Conservation (phyloP, 1,140 invertebrate genomes). For the Penaeus japonicus region DNA sequence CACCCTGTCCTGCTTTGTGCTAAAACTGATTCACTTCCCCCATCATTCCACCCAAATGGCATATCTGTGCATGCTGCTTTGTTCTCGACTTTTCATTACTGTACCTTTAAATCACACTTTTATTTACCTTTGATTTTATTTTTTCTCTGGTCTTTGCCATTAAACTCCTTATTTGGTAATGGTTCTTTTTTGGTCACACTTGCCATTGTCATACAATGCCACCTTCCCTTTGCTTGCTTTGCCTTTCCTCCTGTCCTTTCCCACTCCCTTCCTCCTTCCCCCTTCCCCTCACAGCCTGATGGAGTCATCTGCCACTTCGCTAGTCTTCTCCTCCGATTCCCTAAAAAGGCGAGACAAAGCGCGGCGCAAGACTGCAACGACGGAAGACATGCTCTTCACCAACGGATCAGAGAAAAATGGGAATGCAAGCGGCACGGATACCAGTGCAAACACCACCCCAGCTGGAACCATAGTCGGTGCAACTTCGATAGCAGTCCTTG, state of each 20-base stretch:
- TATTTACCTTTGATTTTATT: too few relatives aligned
- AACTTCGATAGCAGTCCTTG: not conserved
- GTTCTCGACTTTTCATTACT: not conserved
- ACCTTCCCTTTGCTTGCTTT: not conserved
- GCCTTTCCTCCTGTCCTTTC: constrained; percentile 22
- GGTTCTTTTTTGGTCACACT: too few relatives aligned
- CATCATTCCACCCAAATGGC: too few relatives aligned
- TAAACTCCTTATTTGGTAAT: too few relatives aligned
- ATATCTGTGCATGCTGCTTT: too few relatives aligned
- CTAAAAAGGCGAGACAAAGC: constrained; percentile 62
- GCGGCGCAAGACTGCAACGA: constrained; percentile 65
- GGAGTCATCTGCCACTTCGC: constrained; percentile 53
- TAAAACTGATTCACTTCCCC: too few relatives aligned
- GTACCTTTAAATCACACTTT: not conserved
- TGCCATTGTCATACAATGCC: too few relatives aligned
- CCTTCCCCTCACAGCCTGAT: constrained; percentile 55
- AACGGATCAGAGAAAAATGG: constrained; percentile 51
- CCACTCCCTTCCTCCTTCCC: constrained; percentile 44
- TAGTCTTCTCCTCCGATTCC: constrained; percentile 56
- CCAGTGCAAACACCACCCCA: constrained; percentile 31
- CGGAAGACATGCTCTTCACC: constrained; percentile 66
- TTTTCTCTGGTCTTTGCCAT: too few relatives aligned
- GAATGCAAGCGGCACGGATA: constrained; percentile 47
- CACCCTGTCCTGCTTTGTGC: too few relatives aligned
- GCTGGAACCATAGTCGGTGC: constrained; percentile 6